Evolutionary conservation across 2,797 vertebrate genomes (phyloP).

Genomic region (Myotis daubentonii): DNA sequence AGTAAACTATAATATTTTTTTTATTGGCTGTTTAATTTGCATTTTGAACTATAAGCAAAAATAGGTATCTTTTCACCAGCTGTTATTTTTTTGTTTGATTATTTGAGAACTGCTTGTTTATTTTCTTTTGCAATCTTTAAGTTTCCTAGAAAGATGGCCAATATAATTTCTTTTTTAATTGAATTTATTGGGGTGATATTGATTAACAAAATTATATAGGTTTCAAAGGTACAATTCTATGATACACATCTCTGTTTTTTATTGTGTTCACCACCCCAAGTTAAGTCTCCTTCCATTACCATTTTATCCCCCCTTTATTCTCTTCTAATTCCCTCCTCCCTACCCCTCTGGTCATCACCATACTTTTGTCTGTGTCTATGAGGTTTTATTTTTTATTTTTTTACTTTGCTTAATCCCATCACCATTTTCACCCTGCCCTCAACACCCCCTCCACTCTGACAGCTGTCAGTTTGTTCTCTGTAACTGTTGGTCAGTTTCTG

Average conservation of each 20-base stretch:
- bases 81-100: background rate
- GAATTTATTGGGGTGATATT: background rate
- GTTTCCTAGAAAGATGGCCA: background rate
- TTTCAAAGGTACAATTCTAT: background rate
- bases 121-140: slow-evolving; percentile 26
- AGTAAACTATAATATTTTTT: background rate
- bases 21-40: background rate
- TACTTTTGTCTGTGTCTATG: background rate
- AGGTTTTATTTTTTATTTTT: background rate
- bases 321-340: background rate
- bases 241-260: background rate
- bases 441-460: background rate
- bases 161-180: background rate
- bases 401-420: background rate
- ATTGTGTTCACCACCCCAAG: background rate
- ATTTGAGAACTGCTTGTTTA: background rate
- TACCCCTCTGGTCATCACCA: background rate
- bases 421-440: background rate
- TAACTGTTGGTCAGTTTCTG: background rate
- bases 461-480: background rate
- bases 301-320: background rate
- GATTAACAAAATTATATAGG: background rate
- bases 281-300: background rate
- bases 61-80: background rate
- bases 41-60: background rate